Evolutionary conservation across 2,113 vertebrate species (phyloP), one percentile per base, ranked within the genome.

Genomic region (Athene cunicularia): DNA sequence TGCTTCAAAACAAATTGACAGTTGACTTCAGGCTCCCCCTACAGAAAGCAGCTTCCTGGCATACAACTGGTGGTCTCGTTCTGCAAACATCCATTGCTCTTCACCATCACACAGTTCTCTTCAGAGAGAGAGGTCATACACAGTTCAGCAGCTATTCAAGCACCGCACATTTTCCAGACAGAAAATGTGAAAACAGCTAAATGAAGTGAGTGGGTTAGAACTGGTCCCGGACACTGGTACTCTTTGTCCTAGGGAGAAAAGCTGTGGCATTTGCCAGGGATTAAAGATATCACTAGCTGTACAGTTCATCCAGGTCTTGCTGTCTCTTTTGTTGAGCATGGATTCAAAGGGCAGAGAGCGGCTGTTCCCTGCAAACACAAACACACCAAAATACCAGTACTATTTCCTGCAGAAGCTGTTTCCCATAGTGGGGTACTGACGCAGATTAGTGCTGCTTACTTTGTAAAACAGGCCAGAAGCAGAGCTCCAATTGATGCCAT

Each of bases 401-500:
- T 12, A 23, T 73, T 86, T 95, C 50, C 80, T 14, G 3, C 12
- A 62, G 68, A 41, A 81, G 32, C 24, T 23, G 9, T 74, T 92
- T 84, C 26, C 41, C 11, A 2, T 6, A 41, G 37, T 18, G 39
- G 8, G 24, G 10, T 30, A 21, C 9, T 45, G 59, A 77, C 3
- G 5, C 21, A 41, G 14, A 33, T 3, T 55, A 32, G 7, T 53
- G 35, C 30, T 80, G 13, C 47, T 92, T 33, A 12, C 23, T 74
- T 76, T 56, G 55, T 28, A 55, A 59, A 60, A 55, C n/a, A 71
- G 18, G 32, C 35, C 59, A 86, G 71, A 80, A 92, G 53, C 60
- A 91, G 47, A 75, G 17, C 28, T 11, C 35, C 0, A 0, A 49
- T 37, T 23, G 24, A 83, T 3, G 6, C 9, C 24, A 9, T 4